These are phyloP conservation scores for Apostichopus japonicus DNA, from an alignment of 35 echinoderm and acorn worm species.

Conservation along the genomic window DNA sequence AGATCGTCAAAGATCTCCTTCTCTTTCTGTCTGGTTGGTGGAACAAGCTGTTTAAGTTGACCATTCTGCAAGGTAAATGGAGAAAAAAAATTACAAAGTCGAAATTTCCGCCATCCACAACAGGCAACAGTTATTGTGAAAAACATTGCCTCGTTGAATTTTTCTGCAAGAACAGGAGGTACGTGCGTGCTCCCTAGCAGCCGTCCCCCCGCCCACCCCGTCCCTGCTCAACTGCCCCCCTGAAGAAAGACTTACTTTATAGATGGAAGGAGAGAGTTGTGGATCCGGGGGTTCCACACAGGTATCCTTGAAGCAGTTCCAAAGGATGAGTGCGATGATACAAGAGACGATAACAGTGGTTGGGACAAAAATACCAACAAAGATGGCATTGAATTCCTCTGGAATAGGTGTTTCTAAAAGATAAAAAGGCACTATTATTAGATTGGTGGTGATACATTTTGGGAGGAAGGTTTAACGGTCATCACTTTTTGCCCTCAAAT, in stretches of 20 bases:
- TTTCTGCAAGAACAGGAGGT: too few species aligned
- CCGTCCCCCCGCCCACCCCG: too few species aligned
- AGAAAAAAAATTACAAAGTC: background rate
- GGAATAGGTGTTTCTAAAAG: background rate
- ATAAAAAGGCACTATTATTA: background rate
- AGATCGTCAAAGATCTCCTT: background rate
- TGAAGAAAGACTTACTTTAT: background rate
- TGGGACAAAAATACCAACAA: slow-evolving; percentile 21
- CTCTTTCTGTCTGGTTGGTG: too few species aligned
- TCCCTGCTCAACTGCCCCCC: too few species aligned
- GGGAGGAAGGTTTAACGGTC: too few species aligned
- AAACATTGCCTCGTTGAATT: too few species aligned
- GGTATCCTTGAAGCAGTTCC: background rate
- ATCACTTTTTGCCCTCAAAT: too few species aligned
- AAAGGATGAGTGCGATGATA: background rate
- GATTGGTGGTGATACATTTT: too few species aligned
- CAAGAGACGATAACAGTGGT: background rate
- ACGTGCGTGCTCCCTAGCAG: too few species aligned
- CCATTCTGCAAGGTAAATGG: background rate
- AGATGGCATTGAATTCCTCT: background rate
- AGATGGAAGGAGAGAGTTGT: background rate
- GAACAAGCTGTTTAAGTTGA: background rate
- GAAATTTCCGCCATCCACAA: too few species aligned
- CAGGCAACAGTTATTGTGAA: too few species aligned
- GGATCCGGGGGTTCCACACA: slow-evolving; percentile 1